Conservation (phyloP, 2,888 invertebrate genomes). For the Ferdinandea cuprea region DNA sequence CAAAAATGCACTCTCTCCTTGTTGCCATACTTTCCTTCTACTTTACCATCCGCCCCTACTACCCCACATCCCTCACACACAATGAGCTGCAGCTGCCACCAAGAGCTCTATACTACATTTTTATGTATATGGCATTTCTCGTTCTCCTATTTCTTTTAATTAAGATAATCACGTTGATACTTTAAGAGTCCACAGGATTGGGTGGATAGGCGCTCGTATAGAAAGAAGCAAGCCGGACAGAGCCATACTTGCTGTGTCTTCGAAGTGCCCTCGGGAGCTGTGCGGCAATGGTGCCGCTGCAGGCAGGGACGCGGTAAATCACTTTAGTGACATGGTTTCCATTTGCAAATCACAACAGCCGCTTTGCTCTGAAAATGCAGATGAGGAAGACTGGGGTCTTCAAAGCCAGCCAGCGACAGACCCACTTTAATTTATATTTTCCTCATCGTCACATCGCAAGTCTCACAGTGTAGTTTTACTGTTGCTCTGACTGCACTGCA, state of each 20-base stretch:
- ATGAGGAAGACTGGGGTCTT: constrained; percentile 20
- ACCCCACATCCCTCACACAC: neutral
- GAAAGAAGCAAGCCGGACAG: constrained; percentile 3
- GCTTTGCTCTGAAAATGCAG: constrained; percentile 31
- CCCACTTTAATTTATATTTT: constrained; percentile 22
- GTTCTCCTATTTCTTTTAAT: constrained; percentile 59
- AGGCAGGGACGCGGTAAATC: constrained; percentile 36
- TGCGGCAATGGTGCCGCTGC: constrained; percentile 18
- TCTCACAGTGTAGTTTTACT: neutral
- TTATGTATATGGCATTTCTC: neutral
- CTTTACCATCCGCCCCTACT: no score
- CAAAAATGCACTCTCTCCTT: constrained; percentile 23
- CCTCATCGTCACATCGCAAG: neutral
- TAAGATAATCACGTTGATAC: constrained; percentile 64
- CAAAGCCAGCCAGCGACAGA: constrained; percentile 25
- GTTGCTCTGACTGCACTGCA: constrained; percentile 23
- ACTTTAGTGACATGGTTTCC: constrained; percentile 61
- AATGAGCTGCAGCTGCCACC: neutral
- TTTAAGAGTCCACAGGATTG: constrained; percentile 20
- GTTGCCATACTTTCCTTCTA: no score
- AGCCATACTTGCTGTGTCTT: neutral
- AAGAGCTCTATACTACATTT: neutral
- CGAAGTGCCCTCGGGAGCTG: constrained; percentile 28
- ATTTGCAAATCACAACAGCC: constrained; percentile 40
- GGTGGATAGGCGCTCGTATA: neutral